Percentiles rank a stretch among this genome's conserved stretches.
phyloP scores from a whole-genome alignment of 2,888 invertebrate species.

The Diarsia mendica region DNA sequence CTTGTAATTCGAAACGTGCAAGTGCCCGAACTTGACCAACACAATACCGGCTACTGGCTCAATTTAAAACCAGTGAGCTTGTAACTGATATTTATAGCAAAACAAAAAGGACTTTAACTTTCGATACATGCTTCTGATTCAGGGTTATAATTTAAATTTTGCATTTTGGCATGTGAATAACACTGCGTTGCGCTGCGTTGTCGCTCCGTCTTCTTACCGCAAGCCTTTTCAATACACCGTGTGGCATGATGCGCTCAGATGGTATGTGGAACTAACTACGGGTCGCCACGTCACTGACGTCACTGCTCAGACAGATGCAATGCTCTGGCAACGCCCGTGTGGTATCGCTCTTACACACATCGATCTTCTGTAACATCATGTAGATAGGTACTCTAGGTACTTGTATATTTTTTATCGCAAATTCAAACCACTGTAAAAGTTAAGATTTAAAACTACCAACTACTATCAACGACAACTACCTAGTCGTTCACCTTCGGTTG shows the following conservation, averaged over 20 bases:
- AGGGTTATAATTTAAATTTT: neutral
- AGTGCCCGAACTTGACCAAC: neutral
- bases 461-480: neutral
- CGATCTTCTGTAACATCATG: neutral
- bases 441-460: neutral
- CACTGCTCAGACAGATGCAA: no score
- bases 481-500: neutral
- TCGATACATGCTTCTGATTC: conserved; percentile 11
- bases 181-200: no score
- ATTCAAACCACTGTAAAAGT: neutral
- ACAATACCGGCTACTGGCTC: neutral
- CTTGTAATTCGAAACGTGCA: conserved; percentile 10
- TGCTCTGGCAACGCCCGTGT: neutral
- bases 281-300: no score
- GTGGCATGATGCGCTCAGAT: neutral
- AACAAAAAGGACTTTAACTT: conserved; percentile 3
- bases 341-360: neutral
- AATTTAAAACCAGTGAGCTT: conserved; percentile 6
- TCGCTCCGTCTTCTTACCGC: neutral
- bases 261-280: no score
- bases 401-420: neutral
- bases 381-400: neutral
- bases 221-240: neutral
- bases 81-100: conserved; percentile 18
- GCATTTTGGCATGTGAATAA: no score